These are phyloP conservation scores for Pachyuromys duprasi DNA, from an alignment of 2,797 vertebrate species.

Conservation along the genomic window DNA sequence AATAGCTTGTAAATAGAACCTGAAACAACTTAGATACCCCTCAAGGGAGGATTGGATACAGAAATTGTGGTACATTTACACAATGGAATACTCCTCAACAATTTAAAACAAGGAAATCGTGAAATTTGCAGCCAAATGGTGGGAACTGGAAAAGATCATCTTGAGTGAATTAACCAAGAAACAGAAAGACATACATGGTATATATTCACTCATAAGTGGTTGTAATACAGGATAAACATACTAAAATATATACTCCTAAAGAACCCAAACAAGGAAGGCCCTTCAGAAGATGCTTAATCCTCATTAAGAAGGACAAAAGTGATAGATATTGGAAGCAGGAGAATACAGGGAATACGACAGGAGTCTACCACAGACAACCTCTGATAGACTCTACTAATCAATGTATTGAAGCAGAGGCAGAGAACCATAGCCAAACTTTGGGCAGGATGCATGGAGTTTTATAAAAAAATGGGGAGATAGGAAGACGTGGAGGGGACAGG, in stretches of 20 bases:
- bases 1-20: not conserved
- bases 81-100: not conserved
- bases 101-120: not conserved
- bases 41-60: not conserved
- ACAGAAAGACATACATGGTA: not conserved
- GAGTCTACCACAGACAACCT: too few species aligned
- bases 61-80: not conserved
- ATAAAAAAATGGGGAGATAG: not conserved
- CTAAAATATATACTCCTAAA: not conserved
- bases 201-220: not conserved
- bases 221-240: not conserved
- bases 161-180: not conserved
- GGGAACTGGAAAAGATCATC: not conserved
- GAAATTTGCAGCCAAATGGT: not conserved
- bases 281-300: not conserved
- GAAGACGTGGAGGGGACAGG: not conserved
- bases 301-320: too few species aligned
- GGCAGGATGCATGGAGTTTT: not conserved
- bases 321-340: too few species aligned
- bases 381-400: too few species aligned
- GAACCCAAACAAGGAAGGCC: not conserved
- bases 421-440: not conserved
- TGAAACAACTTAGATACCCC: not conserved
- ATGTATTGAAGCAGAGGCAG: not conserved
- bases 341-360: too few species aligned